These are phyloP conservation scores for Basileuterus tristriatus DNA, from an alignment of 2,797 vertebrate species.

Conservation along the genomic window DNA sequence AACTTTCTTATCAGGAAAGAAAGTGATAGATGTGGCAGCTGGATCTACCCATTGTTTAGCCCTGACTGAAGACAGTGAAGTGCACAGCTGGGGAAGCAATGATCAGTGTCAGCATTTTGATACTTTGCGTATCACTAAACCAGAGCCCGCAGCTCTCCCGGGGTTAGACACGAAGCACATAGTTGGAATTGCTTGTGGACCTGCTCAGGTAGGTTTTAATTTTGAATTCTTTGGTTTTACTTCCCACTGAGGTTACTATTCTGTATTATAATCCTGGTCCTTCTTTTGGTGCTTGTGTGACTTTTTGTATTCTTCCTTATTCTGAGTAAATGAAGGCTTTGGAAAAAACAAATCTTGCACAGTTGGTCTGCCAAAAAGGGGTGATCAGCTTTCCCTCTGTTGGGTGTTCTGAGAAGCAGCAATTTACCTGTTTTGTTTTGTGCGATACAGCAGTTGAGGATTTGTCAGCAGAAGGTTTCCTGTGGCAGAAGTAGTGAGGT, in stretches of 20 bases:
- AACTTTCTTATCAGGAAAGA: constrained; percentile 83
- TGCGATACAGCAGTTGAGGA: background rate
- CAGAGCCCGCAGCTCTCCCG: constrained; percentile 90
- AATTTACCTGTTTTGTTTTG: background rate
- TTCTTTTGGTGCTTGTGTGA: background rate
- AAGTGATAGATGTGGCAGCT: constrained; percentile 93
- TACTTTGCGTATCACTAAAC: constrained; percentile 94
- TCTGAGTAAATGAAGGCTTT: background rate
- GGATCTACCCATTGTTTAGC: constrained; percentile 96
- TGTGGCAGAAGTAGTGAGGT: background rate
- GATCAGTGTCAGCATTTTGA: constrained; percentile 98
- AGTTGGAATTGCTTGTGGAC: constrained; percentile 93
- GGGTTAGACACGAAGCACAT: constrained; percentile 95
- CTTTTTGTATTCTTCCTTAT: background rate
- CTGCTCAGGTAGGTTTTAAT: constrained; percentile 86
- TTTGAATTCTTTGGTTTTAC: background rate
- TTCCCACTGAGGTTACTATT: background rate
- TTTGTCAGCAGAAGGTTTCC: background rate
- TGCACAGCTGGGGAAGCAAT: constrained; percentile 98
- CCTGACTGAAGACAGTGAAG: constrained; percentile 94
- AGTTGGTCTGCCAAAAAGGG: background rate
- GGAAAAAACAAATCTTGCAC: background rate
- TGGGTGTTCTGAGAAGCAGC: background rate
- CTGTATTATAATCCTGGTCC: background rate
- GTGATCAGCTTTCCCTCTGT: background rate